Base-by-base conservation (phyloP, 2,888 invertebrate species). In the Fragum sueziense region DNA sequence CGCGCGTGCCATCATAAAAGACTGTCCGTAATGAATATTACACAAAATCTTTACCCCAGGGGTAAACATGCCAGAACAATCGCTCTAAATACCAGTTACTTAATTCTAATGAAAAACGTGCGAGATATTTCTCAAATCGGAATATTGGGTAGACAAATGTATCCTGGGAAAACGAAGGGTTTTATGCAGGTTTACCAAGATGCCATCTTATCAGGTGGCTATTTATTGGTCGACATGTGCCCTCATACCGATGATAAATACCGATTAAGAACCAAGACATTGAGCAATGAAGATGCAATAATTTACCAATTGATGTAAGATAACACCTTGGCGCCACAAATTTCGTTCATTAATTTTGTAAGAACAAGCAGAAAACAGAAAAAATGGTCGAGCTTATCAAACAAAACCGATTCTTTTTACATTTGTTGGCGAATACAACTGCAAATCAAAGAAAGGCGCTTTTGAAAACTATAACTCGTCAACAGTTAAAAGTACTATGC, bases 181-280 rank as follows among this genome's bases (percentile, higher is more conserved):
- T 76, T 80, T 34, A 69, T 72, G 25, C 11, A 47, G 20, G 80
- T 76, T n/a, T 80, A 80, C 37, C 69, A 76, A 54, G 75, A 69
- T 29, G 65, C 75, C 7, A 33, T 61, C 6, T 20, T 20, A 9
- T 25, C 17, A 29, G 54, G 37, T 29, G 68, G 75, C 20, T 79
- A 79, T 69, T 31, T 75, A 4, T 29, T 72, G 17, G 34, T 77
- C 1, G 68, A 73, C 29, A n/a, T 51, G 14, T 54, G 41, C 22
- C 79, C 79, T 1, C 22, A 29, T 20, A 51, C 57, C 7, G 54
- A 47, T 7, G 61, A 70, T 54, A 25, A 54, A 25, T 70, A 57
- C 52, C 57, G 73, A 47, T 20, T 79, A 33, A 70, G 74, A 71
- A 79, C 79, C 7, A 37, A 33, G 1, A 75, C 75, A 31, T 74